Percentiles rank a stretch among this genome's conserved stretches.
phyloP scores from a whole-genome alignment of 2,797 vertebrate genomes.

The Hydrolagus colliei region DNA sequence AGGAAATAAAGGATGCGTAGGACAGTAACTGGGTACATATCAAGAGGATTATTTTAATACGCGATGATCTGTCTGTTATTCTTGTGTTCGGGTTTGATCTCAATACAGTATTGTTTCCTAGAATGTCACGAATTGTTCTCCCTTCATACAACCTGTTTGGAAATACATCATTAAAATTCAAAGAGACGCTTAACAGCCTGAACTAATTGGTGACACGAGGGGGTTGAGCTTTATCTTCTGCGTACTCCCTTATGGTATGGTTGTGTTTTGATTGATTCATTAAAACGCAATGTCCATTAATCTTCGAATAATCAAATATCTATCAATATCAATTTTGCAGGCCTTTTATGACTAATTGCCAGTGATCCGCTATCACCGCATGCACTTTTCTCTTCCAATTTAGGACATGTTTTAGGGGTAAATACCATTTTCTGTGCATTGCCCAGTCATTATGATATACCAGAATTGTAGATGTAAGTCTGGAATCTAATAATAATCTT shows the following conservation, averaged over 20 bases:
- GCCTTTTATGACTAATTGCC: slow-evolving; percentile 23
- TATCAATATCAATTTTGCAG: slow-evolving; percentile 22
- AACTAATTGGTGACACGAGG: slow-evolving; percentile 30
- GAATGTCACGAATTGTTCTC: neutral
- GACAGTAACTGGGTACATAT: too few relatives aligned
- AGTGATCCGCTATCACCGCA: slow-evolving; percentile 7
- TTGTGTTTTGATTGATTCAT: slow-evolving; percentile 29
- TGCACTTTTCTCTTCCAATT: neutral
- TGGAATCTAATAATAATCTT: neutral
- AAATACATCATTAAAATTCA: slow-evolving; percentile 31
- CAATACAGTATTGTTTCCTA: neutral
- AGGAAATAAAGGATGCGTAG: too few relatives aligned
- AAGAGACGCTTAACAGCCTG: slow-evolving; percentile 17
- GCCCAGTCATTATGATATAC: neutral
- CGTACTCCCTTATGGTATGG: slow-evolving; percentile 16
- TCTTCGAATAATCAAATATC: slow-evolving; percentile 18
- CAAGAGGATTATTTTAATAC: slow-evolving; percentile 12
- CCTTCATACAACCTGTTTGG: slow-evolving; percentile 9
- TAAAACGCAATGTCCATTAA: slow-evolving; percentile 30
- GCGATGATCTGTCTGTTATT: neutral
- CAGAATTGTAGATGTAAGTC: neutral
- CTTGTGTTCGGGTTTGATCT: neutral
- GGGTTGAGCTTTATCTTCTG: slow-evolving; percentile 17
- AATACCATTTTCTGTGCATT: neutral
- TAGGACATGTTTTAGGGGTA: neutral